Conservation (phyloP, 2,113 vertebrate genomes). For the Plectropomus leopardus region DNA sequence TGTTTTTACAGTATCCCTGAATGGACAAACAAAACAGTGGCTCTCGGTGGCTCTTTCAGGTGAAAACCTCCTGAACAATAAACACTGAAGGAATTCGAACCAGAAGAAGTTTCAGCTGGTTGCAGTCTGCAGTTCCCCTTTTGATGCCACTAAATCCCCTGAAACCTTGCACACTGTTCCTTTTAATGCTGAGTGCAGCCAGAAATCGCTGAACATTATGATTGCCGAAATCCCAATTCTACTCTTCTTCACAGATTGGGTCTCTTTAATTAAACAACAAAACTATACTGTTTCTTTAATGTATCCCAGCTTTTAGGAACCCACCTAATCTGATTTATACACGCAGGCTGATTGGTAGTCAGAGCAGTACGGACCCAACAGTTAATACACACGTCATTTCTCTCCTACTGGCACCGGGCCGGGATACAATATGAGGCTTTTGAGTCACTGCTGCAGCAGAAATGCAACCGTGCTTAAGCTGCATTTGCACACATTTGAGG, state of each 20-base stretch:
- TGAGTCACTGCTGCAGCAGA: constrained; percentile 8
- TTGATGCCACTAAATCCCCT: no score
- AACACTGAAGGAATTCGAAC: no score
- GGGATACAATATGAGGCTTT: neutral
- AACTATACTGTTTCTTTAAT: neutral
- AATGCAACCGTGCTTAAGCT: rapidly evolving
- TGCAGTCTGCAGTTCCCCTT: no score
- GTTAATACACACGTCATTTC: constrained; percentile 38
- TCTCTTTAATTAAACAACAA: neutral
- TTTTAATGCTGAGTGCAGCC: neutral
- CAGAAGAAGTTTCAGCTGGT: no score
- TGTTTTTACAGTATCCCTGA: no score
- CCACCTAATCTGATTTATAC: constrained; percentile 29
- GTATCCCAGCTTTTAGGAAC: neutral
- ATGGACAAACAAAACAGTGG: no score
- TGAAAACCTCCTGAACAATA: no score
- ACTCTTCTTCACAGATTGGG: neutral
- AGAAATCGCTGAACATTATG: neutral
- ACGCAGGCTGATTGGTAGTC: constrained; percentile 30
- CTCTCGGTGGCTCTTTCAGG: no score
- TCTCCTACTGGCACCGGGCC: constrained; percentile 16
- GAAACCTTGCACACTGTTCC: no score
- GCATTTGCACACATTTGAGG: neutral
- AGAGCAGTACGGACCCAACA: neutral
- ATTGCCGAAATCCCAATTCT: neutral